Conservation (phyloP, 1,140 invertebrate genomes). For the Diuraphis noxia region DNA sequence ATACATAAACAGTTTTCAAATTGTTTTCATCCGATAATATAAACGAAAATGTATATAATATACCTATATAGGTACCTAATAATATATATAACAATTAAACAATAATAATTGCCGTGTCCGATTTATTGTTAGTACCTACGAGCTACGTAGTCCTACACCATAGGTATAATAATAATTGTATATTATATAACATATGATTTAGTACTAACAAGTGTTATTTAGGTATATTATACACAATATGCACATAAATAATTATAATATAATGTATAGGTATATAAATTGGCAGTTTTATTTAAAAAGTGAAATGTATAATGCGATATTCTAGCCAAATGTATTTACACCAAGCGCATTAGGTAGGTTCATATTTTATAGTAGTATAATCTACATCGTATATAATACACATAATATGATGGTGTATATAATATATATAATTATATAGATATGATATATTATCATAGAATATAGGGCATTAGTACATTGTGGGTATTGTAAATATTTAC, state of each 20-base stretch:
- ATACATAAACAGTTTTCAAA: not conserved
- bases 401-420: not conserved
- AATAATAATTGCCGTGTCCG: not conserved
- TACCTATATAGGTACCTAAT: not conserved
- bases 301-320: not conserved
- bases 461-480: no score
- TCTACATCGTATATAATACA: no score
- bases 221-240: not conserved
- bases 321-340: not conserved
- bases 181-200: not conserved
- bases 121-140: not conserved
- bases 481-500: not conserved
- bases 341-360: not conserved
- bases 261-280: not conserved
- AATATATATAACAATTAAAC: not conserved
- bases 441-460: not conserved
- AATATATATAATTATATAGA: not conserved
- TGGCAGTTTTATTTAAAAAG: slow-evolving; percentile 19
- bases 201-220: not conserved
- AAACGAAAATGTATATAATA: not conserved
- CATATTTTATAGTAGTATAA: not conserved
- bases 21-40: not conserved
- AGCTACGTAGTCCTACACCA: no score
- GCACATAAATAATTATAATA: not conserved
- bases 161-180: not conserved